Conservation (phyloP, 2,888 invertebrate genomes). For the Rotaria macrura region DNA sequence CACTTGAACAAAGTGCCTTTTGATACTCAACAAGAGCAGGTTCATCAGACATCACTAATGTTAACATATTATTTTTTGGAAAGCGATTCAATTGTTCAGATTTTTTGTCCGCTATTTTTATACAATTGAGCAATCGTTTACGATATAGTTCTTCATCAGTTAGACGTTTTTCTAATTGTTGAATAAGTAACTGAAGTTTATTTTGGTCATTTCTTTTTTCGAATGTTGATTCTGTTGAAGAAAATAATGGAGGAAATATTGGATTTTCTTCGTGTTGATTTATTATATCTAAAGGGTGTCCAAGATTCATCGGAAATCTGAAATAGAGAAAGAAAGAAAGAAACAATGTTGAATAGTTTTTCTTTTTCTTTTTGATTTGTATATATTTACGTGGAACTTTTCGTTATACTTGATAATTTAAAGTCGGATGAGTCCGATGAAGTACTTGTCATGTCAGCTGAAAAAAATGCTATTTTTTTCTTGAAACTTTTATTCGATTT, state of each 20-base stretch:
- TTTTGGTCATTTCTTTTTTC: background rate
- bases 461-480: background rate
- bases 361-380: background rate
- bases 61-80: background rate
- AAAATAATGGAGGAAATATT: background rate
- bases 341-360: background rate
- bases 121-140: background rate
- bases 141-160: background rate
- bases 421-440: background rate
- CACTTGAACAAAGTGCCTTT: background rate
- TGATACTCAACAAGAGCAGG: background rate
- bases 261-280: background rate
- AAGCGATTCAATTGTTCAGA: background rate
- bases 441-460: background rate
- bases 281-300: background rate
- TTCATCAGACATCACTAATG: background rate
- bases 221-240: background rate
- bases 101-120: background rate
- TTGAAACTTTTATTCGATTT: background rate
- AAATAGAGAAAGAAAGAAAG: background rate
- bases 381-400: background rate
- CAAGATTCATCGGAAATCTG: background rate
- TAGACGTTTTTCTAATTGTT: background rate
- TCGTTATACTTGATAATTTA: background rate
- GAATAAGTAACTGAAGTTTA: background rate